Evolutionary conservation across 2,797 vertebrate species (phyloP), one percentile per base, ranked within the genome.

Genomic region (Chelidonichthys spinosus): DNA sequence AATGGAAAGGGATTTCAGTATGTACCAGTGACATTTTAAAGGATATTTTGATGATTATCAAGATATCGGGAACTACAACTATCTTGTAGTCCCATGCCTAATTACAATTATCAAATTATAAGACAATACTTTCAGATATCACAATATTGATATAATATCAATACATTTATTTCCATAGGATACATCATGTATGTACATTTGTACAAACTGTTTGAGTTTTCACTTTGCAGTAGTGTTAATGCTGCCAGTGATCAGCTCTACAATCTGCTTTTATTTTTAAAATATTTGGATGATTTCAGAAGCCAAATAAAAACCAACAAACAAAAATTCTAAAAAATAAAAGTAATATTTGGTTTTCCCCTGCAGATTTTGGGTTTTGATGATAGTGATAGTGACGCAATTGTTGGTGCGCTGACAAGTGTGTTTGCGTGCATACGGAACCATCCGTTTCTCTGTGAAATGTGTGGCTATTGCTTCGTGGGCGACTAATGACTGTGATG

Each of bases 401-500:
- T 17, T 1, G 18, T 36, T 39, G 35, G 6, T 47, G 53, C 55
- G 64, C 1, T 13, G 9, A 47, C 63, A 35, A 36, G 64, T 62
- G 40, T 65, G 60, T 56, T 39, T 73, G 71, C 69, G 59, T 74
- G 59, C 33, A 8, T 66, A 9, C 53, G 35, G 58, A 25, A 25
- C 25, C 25, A 25, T 25, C 25, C 25, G 25, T 25, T 25, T 25
- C 25, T 25, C 25, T 25, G 25, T 25, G 25, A 25, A 25, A 25
- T 25, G 25, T 53, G 63, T 71, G 63, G 47, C 18, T 36, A 3
- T 43, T 42, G 50, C 37, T 55, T 5, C 50, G 72, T 2, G 25
- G 42, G 33, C 5, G 11, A 32, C 6, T 25, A 46, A 62, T 62
- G 35, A 55, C 53, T 67, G 39, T 69, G 33, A 32, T 77, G 52